These are phyloP conservation scores for Artemia sinica DNA, from an alignment of 2,888 invertebrate genomes.

Conservation along the genomic window DNA sequence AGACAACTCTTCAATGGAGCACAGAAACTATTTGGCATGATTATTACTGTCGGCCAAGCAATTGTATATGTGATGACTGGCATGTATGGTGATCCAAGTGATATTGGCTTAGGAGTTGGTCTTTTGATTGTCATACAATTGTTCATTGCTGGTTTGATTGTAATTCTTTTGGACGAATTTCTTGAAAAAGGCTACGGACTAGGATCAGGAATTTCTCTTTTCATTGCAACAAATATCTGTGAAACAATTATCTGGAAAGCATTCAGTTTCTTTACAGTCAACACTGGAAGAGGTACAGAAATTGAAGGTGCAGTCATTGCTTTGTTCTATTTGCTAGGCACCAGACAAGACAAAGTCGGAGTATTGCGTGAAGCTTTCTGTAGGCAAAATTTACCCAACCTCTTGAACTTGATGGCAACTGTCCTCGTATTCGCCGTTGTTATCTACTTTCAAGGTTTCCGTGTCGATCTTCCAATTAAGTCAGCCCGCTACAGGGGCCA, in stretches of 20 bases:
- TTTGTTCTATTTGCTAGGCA: constrained; percentile 91
- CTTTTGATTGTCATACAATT: constrained; percentile 94
- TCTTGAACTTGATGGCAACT: constrained; percentile 96
- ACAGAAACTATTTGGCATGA: constrained; percentile 99
- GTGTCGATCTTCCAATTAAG: constrained; percentile 97
- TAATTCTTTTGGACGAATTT: constrained; percentile 84
- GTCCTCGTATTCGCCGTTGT: constrained; percentile 96
- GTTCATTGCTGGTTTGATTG: constrained; percentile 95
- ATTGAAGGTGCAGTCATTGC: constrained; percentile 99
- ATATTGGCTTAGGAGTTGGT: constrained; percentile 97
- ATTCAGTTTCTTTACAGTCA: constrained; percentile 95
- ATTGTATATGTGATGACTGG: constrained; percentile 99
- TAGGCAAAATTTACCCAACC: constrained; percentile 92
- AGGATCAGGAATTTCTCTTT: constrained; percentile 96
- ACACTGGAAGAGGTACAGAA: constrained; percentile 80
- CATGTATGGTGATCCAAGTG: constrained; percentile 92
- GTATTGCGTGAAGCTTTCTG: constrained; percentile 97
- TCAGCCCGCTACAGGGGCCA: constrained; percentile 97
- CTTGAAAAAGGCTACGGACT: constrained; percentile 83
- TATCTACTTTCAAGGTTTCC: constrained; percentile 98
- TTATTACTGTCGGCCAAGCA: constrained; percentile 97
- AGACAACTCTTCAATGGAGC: constrained; percentile 97
- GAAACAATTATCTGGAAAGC: constrained; percentile 99
- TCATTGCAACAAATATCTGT: constrained; percentile 98
- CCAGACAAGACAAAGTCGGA: constrained; percentile 93